These are phyloP conservation scores for Cirrhinus mrigala DNA, from an alignment of 2,797 vertebrate genomes.

Conservation along the genomic window DNA sequence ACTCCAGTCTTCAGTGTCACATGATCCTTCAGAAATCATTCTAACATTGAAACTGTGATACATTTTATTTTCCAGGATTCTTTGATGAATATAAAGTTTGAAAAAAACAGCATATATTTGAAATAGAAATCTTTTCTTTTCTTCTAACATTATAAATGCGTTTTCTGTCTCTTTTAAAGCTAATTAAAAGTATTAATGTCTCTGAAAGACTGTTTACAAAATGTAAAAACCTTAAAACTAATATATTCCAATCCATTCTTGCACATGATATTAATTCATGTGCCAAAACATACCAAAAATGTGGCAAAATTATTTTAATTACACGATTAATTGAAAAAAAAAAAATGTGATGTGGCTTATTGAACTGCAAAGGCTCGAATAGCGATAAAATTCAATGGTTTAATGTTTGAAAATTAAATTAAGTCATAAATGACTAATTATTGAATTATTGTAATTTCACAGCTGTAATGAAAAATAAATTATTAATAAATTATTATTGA, in stretches of 20 bases:
- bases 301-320: neutral
- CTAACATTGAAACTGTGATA: neutral
- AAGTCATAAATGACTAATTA: neutral
- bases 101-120: neutral
- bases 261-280: neutral
- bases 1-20: neutral
- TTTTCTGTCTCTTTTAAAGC: neutral
- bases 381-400: neutral
- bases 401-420: neutral
- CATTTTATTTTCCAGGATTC: neutral
- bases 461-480: neutral
- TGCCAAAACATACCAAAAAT: neutral
- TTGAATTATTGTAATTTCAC: neutral
- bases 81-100: neutral
- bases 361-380: neutral
- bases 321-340: neutral
- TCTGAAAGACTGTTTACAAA: neutral
- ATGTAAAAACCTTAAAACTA: neutral
- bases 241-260: neutral
- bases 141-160: too few species aligned
- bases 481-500: neutral
- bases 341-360: neutral
- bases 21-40: neutral
- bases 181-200: neutral
- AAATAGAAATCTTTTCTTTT: neutral